These are phyloP conservation scores for Cheirogaleus major DNA, from an alignment of 2,797 vertebrate species.

Conservation along the genomic window DNA sequence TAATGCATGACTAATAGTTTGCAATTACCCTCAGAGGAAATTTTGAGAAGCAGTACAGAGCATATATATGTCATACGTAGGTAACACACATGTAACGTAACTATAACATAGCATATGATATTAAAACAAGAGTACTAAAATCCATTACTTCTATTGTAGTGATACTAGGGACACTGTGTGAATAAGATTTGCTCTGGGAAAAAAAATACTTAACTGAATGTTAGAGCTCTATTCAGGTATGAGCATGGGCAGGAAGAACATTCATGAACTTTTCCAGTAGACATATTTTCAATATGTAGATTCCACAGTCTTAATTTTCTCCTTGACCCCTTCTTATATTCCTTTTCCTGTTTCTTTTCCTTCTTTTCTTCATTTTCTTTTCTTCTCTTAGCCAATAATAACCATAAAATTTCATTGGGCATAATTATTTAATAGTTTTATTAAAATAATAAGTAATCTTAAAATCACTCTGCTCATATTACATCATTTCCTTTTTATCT, in stretches of 20 bases:
- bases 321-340: not conserved
- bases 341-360: not conserved
- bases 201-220: not conserved
- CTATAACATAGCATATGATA: not conserved
- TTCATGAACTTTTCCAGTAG: not conserved
- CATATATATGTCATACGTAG: not conserved
- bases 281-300: not conserved
- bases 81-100: not conserved
- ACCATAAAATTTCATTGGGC: not conserved
- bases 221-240: not conserved
- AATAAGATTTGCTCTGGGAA: not conserved
- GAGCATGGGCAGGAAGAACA: not conserved
- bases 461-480: conserved; percentile 24
- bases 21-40: not conserved
- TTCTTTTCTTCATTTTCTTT: not conserved
- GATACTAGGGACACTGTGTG: not conserved
- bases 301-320: not conserved
- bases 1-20: not conserved
- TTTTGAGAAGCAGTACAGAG: not conserved
- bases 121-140: not conserved
- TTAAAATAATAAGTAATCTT: conserved; percentile 57
- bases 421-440: conserved; percentile 33
- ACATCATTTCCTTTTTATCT: conserved; percentile 42
- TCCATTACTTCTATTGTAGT: not conserved
- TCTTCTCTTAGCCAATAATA: not conserved